Conservation (phyloP, 2,888 invertebrate species). For the Drosophila paramelanica region DNA sequence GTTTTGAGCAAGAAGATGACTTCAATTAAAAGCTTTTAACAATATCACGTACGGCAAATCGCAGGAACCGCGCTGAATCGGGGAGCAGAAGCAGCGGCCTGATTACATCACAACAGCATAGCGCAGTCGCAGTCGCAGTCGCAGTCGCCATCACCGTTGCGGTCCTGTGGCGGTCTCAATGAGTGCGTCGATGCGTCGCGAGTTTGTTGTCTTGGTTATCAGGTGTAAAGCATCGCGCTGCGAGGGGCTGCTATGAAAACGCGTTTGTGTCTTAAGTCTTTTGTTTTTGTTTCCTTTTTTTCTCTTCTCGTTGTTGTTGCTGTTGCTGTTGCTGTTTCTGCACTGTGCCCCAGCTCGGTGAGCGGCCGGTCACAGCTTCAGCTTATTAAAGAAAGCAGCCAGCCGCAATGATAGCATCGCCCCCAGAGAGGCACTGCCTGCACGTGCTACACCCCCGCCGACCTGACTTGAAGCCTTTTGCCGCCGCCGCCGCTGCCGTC, state of each 20-base stretch:
- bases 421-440: conserved; percentile 48
- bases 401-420: conserved; percentile 50
- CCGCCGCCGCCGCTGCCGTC: conserved; percentile 22
- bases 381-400: conserved; percentile 65
- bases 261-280: conserved; percentile 77
- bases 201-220: conserved; percentile 56
- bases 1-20: conserved; percentile 80
- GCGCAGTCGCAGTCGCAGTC: conserved; percentile 11
- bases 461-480: conserved; percentile 26
- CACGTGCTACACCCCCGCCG: conserved; percentile 74
- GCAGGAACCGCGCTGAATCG: conserved; percentile 53
- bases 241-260: conserved; percentile 56
- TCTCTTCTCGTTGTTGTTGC: too few species aligned
- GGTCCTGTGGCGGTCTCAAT: conserved; percentile 69
- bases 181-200: conserved; percentile 47
- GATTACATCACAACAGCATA: conserved; percentile 74
- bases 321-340: background rate
- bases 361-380: conserved; percentile 15
- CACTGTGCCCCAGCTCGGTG: background rate
- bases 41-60: conserved; percentile 83
- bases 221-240: conserved; percentile 75
- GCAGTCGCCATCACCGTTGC: conserved; percentile 27
- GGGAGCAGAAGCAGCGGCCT: conserved; percentile 26
- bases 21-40: conserved; percentile 84
- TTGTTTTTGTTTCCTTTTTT: conserved; percentile 39